phyloP scores from a whole-genome alignment of 2,888 invertebrate species.

The Dryomyza anilis region DNA sequence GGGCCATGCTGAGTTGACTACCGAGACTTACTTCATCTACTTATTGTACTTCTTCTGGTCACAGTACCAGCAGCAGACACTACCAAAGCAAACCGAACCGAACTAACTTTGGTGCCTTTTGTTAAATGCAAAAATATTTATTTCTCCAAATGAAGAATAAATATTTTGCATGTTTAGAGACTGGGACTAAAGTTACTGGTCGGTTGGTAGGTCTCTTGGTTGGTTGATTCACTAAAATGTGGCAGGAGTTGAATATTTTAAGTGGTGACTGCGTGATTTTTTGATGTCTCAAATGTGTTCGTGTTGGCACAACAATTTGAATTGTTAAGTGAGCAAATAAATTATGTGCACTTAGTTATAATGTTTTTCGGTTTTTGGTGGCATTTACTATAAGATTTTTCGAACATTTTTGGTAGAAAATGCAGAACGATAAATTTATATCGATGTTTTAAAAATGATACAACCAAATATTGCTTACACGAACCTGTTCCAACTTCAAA shows the following conservation, averaged over 20 bases:
- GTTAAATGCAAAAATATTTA: slow-evolving; percentile 4
- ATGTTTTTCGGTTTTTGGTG: not conserved
- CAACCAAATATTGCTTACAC: too few relatives aligned
- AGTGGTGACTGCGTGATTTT: slow-evolving; percentile 17
- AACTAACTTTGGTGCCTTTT: not conserved
- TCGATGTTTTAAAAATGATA: too few relatives aligned
- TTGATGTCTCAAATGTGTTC: slow-evolving; percentile 6
- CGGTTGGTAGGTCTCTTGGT: not conserved
- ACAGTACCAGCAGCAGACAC: too few relatives aligned
- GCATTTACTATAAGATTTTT: too few relatives aligned
- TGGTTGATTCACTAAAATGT: not conserved
- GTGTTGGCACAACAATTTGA: slow-evolving; percentile 18
- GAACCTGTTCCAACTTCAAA: too few relatives aligned
- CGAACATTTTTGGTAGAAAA: too few relatives aligned
- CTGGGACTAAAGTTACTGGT: too few relatives aligned
- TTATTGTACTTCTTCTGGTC: too few relatives aligned
- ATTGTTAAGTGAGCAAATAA: slow-evolving; percentile 26
- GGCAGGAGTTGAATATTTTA: not conserved
- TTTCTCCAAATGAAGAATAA: not conserved
- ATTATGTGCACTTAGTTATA: slow-evolving; percentile 1
- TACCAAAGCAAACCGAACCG: too few relatives aligned
- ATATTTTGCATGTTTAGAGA: too few relatives aligned
- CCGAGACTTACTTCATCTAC: too few relatives aligned
- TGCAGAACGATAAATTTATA: too few relatives aligned
- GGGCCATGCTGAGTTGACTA: slow-evolving; percentile 16